Evolutionary conservation across 2,888 invertebrate genomes (phyloP).

Genomic region (Nomada ruficornis): DNA sequence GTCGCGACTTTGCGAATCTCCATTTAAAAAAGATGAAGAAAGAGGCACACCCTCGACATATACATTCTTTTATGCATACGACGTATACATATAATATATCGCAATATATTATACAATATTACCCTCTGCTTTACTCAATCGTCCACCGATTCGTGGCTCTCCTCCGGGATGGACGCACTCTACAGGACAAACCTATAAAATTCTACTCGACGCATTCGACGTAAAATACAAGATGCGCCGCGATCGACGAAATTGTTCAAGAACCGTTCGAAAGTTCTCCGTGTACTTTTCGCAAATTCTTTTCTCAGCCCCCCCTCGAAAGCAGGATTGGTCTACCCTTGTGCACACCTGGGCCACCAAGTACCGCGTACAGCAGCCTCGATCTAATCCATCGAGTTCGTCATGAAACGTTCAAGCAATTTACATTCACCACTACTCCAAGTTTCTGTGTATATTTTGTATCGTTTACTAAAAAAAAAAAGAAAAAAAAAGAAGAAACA

Average conservation of each 20-base stretch:
- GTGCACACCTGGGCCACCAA: neutral
- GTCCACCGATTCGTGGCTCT: neutral
- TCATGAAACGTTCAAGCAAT: neutral
- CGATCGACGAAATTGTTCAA: constrained; percentile 26
- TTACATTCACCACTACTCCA: constrained; percentile 5
- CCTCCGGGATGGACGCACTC: neutral
- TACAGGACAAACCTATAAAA: neutral
- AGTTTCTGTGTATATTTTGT: neutral
- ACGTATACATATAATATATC: constrained; percentile 25
- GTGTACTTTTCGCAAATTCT: neutral
- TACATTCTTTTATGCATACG: neutral
- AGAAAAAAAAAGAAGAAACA: neutral
- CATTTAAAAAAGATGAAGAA: neutral
- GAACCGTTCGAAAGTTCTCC: constrained; percentile 18
- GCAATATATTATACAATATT: constrained; percentile 41
- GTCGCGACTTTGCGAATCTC: neutral
- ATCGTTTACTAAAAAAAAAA: constrained; percentile 3
- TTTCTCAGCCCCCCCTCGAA: neutral
- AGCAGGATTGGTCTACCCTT: neutral
- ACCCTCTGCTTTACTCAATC: constrained; percentile 21
- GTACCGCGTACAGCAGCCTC: neutral
- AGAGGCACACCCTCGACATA: no score
- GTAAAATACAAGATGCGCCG: neutral
- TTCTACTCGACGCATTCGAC: neutral
- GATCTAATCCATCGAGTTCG: constrained; percentile 10